Conservation (phyloP, 2,113 vertebrate genomes). For the Pluvianellus socialis region DNA sequence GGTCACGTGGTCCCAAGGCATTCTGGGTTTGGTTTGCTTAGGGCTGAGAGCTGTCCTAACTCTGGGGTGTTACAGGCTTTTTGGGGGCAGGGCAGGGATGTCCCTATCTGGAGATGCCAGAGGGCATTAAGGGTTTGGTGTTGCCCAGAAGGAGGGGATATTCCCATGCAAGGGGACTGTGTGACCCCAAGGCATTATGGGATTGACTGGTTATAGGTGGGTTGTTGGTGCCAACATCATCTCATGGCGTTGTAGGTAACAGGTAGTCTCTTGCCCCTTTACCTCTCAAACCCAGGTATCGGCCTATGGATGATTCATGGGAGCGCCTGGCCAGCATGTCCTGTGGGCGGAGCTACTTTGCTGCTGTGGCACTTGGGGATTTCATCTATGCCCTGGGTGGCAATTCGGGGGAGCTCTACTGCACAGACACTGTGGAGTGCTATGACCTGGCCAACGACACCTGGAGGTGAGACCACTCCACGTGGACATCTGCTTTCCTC, state of each 20-base stretch:
- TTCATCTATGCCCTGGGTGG: constrained; percentile 81
- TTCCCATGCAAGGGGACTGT: neutral
- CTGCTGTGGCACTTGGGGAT: constrained; percentile 69
- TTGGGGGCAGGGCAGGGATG: neutral
- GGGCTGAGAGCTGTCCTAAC: neutral
- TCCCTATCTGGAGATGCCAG: neutral
- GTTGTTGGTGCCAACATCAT: neutral
- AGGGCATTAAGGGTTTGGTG: neutral
- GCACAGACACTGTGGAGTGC: constrained; percentile 74
- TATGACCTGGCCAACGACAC: constrained; percentile 69
- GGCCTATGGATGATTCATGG: constrained; percentile 73
- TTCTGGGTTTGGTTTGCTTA: neutral
- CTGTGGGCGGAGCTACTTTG: constrained; percentile 75
- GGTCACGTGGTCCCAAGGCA: neutral
- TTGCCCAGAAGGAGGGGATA: neutral
- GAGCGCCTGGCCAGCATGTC: constrained; percentile 75
- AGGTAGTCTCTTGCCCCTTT: neutral
- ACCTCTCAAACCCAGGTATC: constrained; percentile 65
- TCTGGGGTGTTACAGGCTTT: too few relatives aligned
- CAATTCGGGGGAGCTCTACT: constrained; percentile 65
- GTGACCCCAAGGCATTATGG: neutral
- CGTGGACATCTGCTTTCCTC: neutral
- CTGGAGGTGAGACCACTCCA: constrained; percentile 75
- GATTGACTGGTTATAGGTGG: neutral
- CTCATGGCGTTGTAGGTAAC: neutral